Evolutionary conservation across 2,797 vertebrate species (phyloP).

Genomic region (Hemitrygon akajei): DNA sequence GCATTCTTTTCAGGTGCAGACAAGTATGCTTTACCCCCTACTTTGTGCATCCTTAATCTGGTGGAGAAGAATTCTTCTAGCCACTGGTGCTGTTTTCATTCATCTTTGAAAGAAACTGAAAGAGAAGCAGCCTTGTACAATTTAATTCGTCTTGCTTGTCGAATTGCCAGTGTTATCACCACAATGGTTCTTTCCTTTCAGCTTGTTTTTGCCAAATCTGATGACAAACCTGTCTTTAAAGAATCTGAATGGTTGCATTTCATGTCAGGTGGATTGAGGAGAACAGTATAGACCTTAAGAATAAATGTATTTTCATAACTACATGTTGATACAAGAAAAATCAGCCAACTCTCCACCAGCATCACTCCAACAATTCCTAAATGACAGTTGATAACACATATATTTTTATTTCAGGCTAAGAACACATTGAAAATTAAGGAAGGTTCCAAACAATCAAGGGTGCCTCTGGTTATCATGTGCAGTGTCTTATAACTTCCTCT

Average conservation of each 20-base stretch:
- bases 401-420: background rate
- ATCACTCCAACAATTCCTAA: background rate
- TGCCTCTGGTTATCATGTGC: background rate
- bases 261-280: slow-evolving; percentile 77
- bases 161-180: background rate
- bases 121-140: background rate
- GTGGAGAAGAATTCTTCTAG: background rate
- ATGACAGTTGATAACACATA: background rate
- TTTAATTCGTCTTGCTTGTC: background rate
- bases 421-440: background rate
- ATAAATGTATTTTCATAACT: slow-evolving; percentile 49
- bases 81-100: background rate
- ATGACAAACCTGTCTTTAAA: slow-evolving; percentile 94
- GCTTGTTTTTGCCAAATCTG: slow-evolving; percentile 81
- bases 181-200: background rate
- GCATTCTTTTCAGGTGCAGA: background rate
- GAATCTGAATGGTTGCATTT: slow-evolving; percentile 91
- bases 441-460: background rate
- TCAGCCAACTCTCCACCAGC: background rate
- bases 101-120: background rate
- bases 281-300: slow-evolving; percentile 84
- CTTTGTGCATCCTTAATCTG: background rate
- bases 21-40: background rate
- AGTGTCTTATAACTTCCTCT: background rate
- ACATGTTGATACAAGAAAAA: background rate